Base-by-base conservation (phyloP, 2,113 vertebrate species). In the Fulmarus glacialis region DNA sequence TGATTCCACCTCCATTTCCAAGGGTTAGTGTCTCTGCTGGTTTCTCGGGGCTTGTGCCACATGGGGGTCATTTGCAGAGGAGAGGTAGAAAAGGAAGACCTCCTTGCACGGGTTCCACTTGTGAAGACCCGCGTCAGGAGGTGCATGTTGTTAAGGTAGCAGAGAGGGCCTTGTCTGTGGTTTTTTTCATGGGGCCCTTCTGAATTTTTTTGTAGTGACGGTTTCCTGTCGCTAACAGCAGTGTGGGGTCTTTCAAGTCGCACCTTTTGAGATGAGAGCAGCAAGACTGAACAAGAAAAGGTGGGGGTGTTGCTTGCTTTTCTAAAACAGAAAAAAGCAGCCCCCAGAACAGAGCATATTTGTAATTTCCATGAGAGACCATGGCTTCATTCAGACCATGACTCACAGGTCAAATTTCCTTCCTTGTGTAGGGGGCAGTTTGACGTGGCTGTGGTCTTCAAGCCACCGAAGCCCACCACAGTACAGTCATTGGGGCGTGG, bases 401-500 rank as follows among this genome's bases (percentile, higher is more conserved):
- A 75, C 40, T 93, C 80, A 52, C 11, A 14, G 59, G 34, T 27
- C 12, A 40, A 38, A 21, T 50, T 67, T 30, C 20, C 7, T 3
- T 3, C 38, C 74, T 38, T 7, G 14, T 21, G 2, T 1, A 0
- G 43, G n/a, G 59, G 48, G 7, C 45, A 74, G 40, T n/a, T n/a
- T 71, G 62, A 30, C 1, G 1, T 47, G 75, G 53, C 58, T 75
- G 24, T 40, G 36, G 20, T 20, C 60, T 84, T 55, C 34, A 47
- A 64, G 70, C n/a, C n/a, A 3, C 42, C 7, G 40, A 4, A 56
- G 56, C 67, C 78, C 45, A 43, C 36, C 26, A 18, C 12, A 24
- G 36, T 6, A 11, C 4, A 6, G 36, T 13, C 70, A 7, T 67
- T 5, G 11, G 4, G 29, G 11, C 0, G 0, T 10, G 70, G 43